phyloP scores from a whole-genome alignment of 1,140 invertebrate genomes.

The Anoplophora glabripennis region DNA sequence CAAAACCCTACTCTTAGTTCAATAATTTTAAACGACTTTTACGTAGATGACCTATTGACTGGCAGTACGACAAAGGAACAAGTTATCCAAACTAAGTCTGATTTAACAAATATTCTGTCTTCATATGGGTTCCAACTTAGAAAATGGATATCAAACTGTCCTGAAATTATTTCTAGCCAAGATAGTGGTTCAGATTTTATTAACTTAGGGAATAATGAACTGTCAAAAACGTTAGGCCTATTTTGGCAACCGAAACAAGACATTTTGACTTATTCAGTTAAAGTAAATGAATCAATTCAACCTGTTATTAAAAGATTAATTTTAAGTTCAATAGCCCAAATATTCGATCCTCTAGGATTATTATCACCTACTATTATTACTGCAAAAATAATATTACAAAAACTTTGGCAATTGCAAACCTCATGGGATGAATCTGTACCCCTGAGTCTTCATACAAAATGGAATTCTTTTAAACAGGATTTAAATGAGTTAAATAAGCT shows the following conservation, averaged over 20 bases:
- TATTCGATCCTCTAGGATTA: slow-evolving; percentile 44
- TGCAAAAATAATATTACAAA: slow-evolving; percentile 42
- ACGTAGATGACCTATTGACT: slow-evolving; percentile 52
- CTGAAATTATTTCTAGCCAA: too few species aligned
- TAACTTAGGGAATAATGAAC: not conserved
- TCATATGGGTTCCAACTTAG: too few species aligned
- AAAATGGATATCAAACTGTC: too few species aligned
- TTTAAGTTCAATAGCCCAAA: slow-evolving; percentile 31
- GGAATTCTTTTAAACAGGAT: slow-evolving; percentile 2
- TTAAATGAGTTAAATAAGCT: slow-evolving; percentile 10
- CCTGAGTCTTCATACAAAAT: not conserved
- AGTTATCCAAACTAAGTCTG: not conserved
- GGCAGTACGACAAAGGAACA: slow-evolving; percentile 28
- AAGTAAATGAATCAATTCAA: not conserved
- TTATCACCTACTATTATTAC: slow-evolving; percentile 32
- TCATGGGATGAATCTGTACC: slow-evolving; percentile 37
- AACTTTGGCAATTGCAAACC: slow-evolving; percentile 37
- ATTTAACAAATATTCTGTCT: slow-evolving; percentile 14
- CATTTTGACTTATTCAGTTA: not conserved
- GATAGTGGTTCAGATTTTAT: too few species aligned
- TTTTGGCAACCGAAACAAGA: slow-evolving; percentile 1
- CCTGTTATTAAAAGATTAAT: slow-evolving; percentile 36
- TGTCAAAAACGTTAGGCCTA: slow-evolving; percentile 6
- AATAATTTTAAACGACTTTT: slow-evolving; percentile 46
- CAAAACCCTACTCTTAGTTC: slow-evolving; percentile 29